Evolutionary conservation across 2,888 invertebrate species (phyloP), one percentile per base, ranked within the genome.

Genomic region (Sphaerophoria taeniata): DNA sequence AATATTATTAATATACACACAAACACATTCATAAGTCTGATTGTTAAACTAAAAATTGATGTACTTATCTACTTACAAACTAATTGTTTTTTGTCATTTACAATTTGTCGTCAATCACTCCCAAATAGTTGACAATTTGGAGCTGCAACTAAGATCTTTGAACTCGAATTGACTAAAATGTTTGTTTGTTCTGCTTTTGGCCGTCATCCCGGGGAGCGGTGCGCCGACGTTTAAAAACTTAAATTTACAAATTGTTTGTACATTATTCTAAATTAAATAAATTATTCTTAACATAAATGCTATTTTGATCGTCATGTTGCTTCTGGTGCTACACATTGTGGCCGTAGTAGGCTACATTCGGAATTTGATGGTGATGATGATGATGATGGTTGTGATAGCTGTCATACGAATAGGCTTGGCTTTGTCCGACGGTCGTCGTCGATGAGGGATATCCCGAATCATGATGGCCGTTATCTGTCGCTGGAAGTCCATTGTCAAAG

Each of bases 221-320:
- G n/a, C n/a, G n/a, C n/a, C n/a, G n/a, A n/a, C 24, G 1, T 24
- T 24, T 1, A 2, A 24, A 24, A 2, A 24, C 24, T 24, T 56
- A 16, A 43, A 2, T 69, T 78, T 77, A 73, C 56, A 73, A 7
- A 55, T 63, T 53, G 36, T 83, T 83, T 83, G 77, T 83, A 83
- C 83, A 79, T 71, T 85, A 72, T 55, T 70, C 58, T 83, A 81
- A 53, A 69, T 34, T 72, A 58, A 80, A 85, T 85, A 85, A 85
- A 85, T 80, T 31, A 81, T 73, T 51, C 51, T 81, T 76, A 80
- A 65, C 11, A 34, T 33, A 49, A 65, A 43, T 9, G 55, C 71
- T n/a, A n/a, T 69, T 43, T 43, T 9, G 9, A 73, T 31, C 43
- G 12, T 60, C 0, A 4, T 12, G 45, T 4, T 45, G n/a, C 43